Evolutionary conservation across 2,113 vertebrate species (phyloP), one percentile per base, ranked within the genome.

Genomic region (Rallus limicola): DNA sequence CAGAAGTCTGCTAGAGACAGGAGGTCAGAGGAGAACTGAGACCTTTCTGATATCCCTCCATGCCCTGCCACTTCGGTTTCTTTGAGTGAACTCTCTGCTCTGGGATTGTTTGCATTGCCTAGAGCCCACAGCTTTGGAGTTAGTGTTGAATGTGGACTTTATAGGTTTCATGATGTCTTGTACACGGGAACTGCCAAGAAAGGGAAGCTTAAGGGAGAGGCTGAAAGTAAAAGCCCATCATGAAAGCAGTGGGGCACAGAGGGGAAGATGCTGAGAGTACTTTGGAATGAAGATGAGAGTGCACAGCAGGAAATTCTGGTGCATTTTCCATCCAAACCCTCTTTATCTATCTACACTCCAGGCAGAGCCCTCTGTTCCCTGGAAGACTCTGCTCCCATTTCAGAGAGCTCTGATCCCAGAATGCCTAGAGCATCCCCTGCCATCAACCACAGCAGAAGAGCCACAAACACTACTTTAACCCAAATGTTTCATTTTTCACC

Each of bases 1-100:
- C 6, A 1, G 16, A 74, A 67, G 13, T 77, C 71, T 86, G 46
- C 55, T 88, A 8, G 3, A 67, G 31, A 78, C 23, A 59, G 13
- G 71, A 44, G 9, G 25, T 75, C 68, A 92, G 44, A 89, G 20
- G 10, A 23, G 3, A 83, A 59, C 21, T 25, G 16, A 86, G n/a
- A 55, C 19, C 88, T 60, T 29, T 48, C 68, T 92, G 44, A 71
- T 70, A 19, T 63, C 3, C 2, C 38, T 74, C 59, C 1, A 1
- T 34, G 17, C 19, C 19, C 79, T 83, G 21, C 6, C 18, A 42
- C 44, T 95, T 64, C 28, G 18, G 60, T 74, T 20, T 93, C 75
- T 94, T 96, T 89, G 81, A 94, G 63, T 53, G 92, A 88, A 86
- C 89, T 95, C 81, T 69, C 76, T 96, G 87, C 58, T 77, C 80